Conservation (phyloP, 2,888 invertebrate species). For the Chymomyza fuscimana region DNA sequence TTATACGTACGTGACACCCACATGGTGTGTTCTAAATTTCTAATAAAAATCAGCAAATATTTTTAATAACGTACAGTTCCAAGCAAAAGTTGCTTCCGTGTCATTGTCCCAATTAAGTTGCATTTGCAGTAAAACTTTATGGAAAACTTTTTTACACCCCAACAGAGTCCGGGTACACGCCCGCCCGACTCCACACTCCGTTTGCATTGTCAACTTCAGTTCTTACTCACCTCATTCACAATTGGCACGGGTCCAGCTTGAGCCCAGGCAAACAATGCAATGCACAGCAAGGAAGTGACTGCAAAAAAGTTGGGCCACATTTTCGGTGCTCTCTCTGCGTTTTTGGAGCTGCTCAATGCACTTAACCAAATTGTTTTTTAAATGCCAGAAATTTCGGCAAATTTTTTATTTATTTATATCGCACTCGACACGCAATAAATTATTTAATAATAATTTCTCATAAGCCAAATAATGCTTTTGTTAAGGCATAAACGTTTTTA, state of each 20-base stretch:
- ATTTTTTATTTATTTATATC: constrained; percentile 22
- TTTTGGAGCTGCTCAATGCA: background rate
- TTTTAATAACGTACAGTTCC: background rate
- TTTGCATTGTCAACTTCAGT: background rate
- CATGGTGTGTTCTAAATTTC: background rate
- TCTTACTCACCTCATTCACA: constrained; percentile 64
- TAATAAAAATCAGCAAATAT: background rate
- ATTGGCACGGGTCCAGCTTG: constrained; percentile 77
- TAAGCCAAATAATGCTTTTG: constrained; percentile 22
- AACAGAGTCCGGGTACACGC: background rate
- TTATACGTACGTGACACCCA: background rate
- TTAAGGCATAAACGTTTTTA: constrained; percentile 17
- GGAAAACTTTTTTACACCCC: constrained; percentile 22
- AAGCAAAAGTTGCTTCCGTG: background rate
- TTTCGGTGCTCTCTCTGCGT: constrained; percentile 29
- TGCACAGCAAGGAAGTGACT: constrained; percentile 54
- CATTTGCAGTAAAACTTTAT: constrained; percentile 31
- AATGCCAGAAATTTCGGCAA: background rate
- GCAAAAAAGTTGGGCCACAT: constrained; percentile 69
- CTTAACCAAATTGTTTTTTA: background rate
- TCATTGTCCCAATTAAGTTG: constrained; percentile 1
- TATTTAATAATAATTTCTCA: constrained; percentile 33
- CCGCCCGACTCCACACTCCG: background rate
- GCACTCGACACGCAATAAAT: constrained; percentile 27
- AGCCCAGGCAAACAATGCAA: constrained; percentile 57